phyloP scores from a whole-genome alignment of 2,888 invertebrate species.

The Anthophora plumipes region DNA sequence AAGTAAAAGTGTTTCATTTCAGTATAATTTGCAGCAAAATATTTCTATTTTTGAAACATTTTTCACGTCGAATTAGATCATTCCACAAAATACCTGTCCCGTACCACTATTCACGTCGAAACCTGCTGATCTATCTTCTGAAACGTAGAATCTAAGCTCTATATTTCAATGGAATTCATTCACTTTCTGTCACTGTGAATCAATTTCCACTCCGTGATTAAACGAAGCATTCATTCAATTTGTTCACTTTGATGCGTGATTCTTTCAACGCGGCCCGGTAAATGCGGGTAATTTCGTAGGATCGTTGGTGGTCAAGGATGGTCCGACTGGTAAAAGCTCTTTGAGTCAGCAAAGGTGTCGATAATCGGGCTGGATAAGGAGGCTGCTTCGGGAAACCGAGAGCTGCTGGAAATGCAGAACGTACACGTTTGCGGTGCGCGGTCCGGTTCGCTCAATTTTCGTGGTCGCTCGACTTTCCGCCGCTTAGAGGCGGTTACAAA shows the following conservation, averaged over 20 bases:
- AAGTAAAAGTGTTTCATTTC: too few species aligned
- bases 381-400: slow-evolving; percentile 24
- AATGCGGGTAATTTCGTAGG: slow-evolving; percentile 42
- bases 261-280: slow-evolving; percentile 21
- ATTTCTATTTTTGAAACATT: too few species aligned
- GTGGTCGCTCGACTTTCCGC: slow-evolving; percentile 35
- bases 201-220: slow-evolving; percentile 1
- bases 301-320: slow-evolving; percentile 50
- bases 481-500: slow-evolving; percentile 42
- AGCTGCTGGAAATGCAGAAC: slow-evolving; percentile 22
- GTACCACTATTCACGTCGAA: too few species aligned
- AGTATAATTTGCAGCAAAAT: too few species aligned
- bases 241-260: neutral
- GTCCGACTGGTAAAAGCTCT: slow-evolving; percentile 32
- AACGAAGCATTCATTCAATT: too few species aligned
- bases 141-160: neutral
- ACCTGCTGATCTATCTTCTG: neutral
- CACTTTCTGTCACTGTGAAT: neutral
- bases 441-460: slow-evolving; percentile 42
- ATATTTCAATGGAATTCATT: neutral
- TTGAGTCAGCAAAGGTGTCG: slow-evolving; percentile 56
- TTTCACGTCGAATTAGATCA: too few species aligned
- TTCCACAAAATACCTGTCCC: too few species aligned
- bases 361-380: slow-evolving; percentile 54
- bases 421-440: slow-evolving; percentile 34